phyloP scores from a whole-genome alignment of 2,797 vertebrate genomes.

The Poeciliopsis gracilis region DNA sequence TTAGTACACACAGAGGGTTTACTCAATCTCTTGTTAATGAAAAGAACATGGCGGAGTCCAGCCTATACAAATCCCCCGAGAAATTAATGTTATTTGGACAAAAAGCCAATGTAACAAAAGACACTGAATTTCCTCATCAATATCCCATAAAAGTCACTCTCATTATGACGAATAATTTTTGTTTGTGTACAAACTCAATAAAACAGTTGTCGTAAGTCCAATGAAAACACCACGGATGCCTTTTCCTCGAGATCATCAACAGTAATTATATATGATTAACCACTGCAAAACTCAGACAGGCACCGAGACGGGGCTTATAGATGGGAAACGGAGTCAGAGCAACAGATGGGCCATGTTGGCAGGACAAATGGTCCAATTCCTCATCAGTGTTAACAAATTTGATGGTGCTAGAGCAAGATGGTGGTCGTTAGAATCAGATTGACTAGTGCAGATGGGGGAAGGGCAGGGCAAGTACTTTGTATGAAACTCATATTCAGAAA shows the following conservation, averaged over 20 bases:
- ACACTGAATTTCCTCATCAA: constrained; percentile 18
- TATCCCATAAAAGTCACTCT: constrained; percentile 18
- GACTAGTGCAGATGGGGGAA: background rate
- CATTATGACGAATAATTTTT: constrained; percentile 6
- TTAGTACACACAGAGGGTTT: constrained; percentile 34
- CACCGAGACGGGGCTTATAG: background rate
- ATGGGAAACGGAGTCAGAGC: constrained; percentile 19
- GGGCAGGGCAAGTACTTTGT: background rate
- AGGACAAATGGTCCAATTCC: constrained; percentile 28
- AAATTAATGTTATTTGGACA: constrained; percentile 42
- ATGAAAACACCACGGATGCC: background rate
- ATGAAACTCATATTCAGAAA: background rate
- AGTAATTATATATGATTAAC: constrained; percentile 3
- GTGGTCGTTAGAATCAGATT: constrained; percentile 2
- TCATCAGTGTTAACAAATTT: constrained; percentile 32
- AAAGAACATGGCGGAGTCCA: constrained; percentile 40
- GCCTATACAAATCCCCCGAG: constrained; percentile 35
- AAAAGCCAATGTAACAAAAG: constrained; percentile 28
- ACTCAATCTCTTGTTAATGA: constrained; percentile 67
- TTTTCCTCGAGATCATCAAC: background rate
- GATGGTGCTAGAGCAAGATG: constrained; percentile 22
- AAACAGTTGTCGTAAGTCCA: constrained; percentile 1
- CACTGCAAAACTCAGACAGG: background rate
- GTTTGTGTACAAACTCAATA: constrained; percentile 2
- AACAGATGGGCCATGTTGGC: constrained; percentile 19